Evolutionary conservation across 2,797 vertebrate species (phyloP).

Genomic region (Corythornis leucogaster): DNA sequence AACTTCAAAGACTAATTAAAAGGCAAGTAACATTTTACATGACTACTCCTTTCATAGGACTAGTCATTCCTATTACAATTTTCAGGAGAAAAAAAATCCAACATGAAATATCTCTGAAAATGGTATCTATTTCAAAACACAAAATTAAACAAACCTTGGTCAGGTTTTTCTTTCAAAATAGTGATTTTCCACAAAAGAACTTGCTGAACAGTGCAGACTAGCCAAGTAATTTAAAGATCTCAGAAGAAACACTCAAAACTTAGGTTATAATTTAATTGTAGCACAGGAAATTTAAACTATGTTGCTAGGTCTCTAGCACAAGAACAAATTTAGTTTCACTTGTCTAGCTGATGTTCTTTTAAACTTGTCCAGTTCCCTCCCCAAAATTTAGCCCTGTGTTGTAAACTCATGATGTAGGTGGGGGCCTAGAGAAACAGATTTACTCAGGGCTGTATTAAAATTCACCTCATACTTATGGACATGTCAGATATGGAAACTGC

Average conservation of each 20-base stretch:
- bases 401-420: neutral
- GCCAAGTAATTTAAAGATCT: neutral
- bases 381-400: neutral
- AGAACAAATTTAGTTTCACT: neutral
- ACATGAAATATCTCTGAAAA: neutral
- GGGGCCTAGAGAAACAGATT: neutral
- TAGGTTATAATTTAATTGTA: neutral
- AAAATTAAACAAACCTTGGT: no score
- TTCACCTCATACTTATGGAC: rapidly evolving
- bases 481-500: rapidly evolving
- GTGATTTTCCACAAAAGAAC: neutral
- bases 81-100: neutral
- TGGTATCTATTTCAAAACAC: neutral
- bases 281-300: neutral
- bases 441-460: neutral
- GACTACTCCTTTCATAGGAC: neutral
- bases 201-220: neutral
- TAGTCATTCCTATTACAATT: neutral
- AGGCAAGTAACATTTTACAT: neutral
- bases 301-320: rapidly evolving
- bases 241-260: neutral
- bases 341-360: neutral
- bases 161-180: neutral
- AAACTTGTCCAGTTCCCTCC: neutral
- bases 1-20: neutral